Conservation (phyloP, 2,797 vertebrate species). For the Lacerta agilis region DNA sequence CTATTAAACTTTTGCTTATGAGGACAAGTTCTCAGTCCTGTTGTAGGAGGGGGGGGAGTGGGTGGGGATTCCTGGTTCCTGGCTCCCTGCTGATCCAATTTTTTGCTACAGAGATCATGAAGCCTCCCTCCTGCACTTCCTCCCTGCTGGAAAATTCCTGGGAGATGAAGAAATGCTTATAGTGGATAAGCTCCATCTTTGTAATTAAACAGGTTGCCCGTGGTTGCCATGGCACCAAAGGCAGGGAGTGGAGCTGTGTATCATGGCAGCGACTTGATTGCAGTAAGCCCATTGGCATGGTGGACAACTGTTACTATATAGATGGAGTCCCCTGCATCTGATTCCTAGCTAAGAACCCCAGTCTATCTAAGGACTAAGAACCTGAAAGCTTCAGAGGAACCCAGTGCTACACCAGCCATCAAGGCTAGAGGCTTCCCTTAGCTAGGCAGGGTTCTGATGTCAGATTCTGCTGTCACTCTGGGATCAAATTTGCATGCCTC, state of each 20-base stretch:
- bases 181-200: conserved; percentile 26
- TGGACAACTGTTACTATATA: fast-evolving
- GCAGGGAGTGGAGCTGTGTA: conserved; percentile 21
- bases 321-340: fast-evolving
- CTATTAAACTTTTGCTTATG: background rate
- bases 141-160: background rate
- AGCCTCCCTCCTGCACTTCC: no score
- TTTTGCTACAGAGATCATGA: background rate
- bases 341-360: fast-evolving
- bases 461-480: no score
- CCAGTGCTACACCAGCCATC: no score
- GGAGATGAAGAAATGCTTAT: background rate
- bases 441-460: no score
- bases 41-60: background rate
- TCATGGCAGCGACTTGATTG: background rate
- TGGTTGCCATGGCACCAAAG: conserved; percentile 66
- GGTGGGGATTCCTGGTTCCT: background rate
- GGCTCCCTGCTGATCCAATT: background rate
- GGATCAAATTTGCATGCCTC: no score
- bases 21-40: no score
- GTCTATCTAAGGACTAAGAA: background rate
- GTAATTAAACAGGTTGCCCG: conserved; percentile 61
- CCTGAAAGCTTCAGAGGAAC: no score
- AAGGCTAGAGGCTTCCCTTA: no score
- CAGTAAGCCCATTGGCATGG: background rate